Evolutionary conservation across 2,888 invertebrate genomes (phyloP).

Genomic region (Acleris literana): DNA sequence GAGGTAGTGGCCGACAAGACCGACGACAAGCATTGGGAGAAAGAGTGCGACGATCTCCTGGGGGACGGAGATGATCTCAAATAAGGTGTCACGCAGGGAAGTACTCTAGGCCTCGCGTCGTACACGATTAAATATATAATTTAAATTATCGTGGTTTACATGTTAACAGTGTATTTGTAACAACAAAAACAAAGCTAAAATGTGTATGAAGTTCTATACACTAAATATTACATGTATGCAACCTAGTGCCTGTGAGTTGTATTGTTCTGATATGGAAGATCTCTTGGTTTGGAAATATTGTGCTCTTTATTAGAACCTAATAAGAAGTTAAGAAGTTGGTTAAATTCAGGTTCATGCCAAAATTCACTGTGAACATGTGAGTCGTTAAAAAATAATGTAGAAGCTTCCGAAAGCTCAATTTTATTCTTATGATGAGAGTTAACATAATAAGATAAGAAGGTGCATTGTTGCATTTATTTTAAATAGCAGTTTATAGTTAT

Average conservation of each 20-base stretch:
- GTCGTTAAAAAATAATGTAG: conserved; percentile 4
- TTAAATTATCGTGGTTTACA: conserved; percentile 16
- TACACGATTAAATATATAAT: conserved; percentile 1
- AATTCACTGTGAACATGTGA: conserved; percentile 12
- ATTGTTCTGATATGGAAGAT: too few relatives aligned
- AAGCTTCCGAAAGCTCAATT: conserved; percentile 46
- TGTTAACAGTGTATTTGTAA: conserved; percentile 1
- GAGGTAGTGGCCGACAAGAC: conserved; percentile 89
- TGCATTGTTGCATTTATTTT: conserved; percentile 31
- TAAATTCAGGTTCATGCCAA: not conserved
- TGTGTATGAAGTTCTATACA: not conserved
- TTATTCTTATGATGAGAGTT: conserved; percentile 44
- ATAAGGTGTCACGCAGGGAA: conserved; percentile 50
- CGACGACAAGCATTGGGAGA: conserved; percentile 86
- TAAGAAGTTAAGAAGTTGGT: not conserved
- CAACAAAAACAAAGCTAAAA: not conserved
- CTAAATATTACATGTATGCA: not conserved
- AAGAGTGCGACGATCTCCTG: conserved; percentile 88
- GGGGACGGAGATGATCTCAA: conserved; percentile 85
- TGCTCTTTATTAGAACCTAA: not conserved
- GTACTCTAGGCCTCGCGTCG: not conserved
- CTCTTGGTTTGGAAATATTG: too few relatives aligned
- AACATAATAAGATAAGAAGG: conserved; percentile 11
- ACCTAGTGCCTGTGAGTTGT: not conserved
- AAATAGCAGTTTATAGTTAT: not conserved